phyloP scores from a whole-genome alignment of 2,888 invertebrate genomes.

The Tipula vernalis region DNA sequence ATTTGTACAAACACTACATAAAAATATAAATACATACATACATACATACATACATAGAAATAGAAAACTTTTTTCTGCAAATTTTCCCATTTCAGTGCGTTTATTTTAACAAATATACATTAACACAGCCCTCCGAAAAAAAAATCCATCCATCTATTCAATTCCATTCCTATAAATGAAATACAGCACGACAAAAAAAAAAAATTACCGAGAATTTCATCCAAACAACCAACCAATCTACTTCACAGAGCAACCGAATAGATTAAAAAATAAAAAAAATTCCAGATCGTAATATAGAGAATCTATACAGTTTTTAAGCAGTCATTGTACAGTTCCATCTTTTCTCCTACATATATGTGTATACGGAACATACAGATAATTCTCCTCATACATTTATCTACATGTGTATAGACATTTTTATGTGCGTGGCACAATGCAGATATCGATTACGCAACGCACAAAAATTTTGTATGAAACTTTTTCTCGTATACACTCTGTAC shows the following conservation, averaged over 20 bases:
- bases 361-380: not conserved
- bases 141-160: not conserved
- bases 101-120: not conserved
- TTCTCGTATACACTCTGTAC: not conserved
- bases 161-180: not conserved
- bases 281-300: not conserved
- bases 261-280: not conserved
- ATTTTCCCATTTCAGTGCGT: not conserved
- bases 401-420: not conserved
- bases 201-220: not conserved
- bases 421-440: constrained; percentile 11
- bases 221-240: not conserved
- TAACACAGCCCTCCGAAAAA: not conserved
- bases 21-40: not conserved
- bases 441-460: constrained; percentile 11
- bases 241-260: not conserved
- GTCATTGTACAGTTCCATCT: not conserved
- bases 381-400: not conserved
- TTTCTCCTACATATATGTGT: not conserved
- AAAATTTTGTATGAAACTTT: not conserved
- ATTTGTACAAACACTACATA: not conserved
- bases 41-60: not conserved
- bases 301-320: not conserved
- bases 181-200: not conserved
- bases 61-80: not conserved